A percentile compares a stretch with the other conserved stretches of the same genome.
Conservation (phyloP, 1,140 invertebrate genomes). For the Penaeus japonicus region DNA sequence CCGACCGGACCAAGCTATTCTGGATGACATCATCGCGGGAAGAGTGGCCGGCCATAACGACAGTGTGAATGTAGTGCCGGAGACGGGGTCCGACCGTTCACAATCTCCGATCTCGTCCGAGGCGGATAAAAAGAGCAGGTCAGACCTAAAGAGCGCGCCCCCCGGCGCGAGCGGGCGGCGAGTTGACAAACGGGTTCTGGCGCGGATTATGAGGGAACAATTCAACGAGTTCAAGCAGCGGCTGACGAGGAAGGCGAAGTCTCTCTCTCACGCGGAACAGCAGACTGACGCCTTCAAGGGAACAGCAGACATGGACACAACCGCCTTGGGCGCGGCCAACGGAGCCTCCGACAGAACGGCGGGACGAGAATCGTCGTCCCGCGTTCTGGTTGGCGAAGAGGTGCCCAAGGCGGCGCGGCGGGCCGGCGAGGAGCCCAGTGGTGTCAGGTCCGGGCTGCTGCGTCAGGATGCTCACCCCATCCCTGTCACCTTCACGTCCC, state of each 20-base stretch:
- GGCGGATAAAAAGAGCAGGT: too few species aligned
- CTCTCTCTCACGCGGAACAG: background rate
- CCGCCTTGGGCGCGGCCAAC: background rate
- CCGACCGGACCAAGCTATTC: too few species aligned
- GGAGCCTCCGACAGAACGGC: too few species aligned
- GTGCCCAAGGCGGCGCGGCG: constrained; percentile 23
- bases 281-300: background rate
- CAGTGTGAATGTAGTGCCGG: too few species aligned
- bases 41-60: too few species aligned
- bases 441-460: constrained; percentile 22
- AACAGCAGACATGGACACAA: background rate
- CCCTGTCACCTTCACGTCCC: constrained; percentile 41
- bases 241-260: background rate
- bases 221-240: constrained; percentile 36
- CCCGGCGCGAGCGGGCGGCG: too few species aligned
- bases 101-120: too few species aligned
- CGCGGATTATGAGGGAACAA: constrained; percentile 35
- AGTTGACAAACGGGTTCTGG: constrained; percentile 9
- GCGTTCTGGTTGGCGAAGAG: constrained; percentile 22
- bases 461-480: constrained; percentile 36
- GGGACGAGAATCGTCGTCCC: background rate
- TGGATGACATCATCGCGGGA: too few species aligned
- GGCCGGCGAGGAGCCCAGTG: constrained; percentile 45
- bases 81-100: too few species aligned
- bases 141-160: too few species aligned